A percentile compares a stretch with the other conserved stretches of the same genome.
Conservation (phyloP, 2,797 vertebrate genomes). For the Bradypodion ventrale region DNA sequence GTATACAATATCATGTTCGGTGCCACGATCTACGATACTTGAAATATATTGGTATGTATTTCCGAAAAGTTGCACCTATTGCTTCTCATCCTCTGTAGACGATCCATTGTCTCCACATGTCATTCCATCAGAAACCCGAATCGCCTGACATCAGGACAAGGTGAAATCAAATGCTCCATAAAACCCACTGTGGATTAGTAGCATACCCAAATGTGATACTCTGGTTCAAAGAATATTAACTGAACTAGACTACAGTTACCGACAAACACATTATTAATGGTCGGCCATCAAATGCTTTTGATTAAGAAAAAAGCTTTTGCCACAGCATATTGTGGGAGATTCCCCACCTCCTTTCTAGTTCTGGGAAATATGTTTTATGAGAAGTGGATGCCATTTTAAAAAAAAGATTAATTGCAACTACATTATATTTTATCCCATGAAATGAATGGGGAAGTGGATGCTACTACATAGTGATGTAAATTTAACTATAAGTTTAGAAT, state of each 20-base stretch:
- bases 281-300: slow-evolving; percentile 73
- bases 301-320: slow-evolving; percentile 68
- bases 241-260: slow-evolving; percentile 72
- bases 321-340: slow-evolving; percentile 30
- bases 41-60: slow-evolving; percentile 66
- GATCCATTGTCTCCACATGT: slow-evolving; percentile 67
- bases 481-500: slow-evolving; percentile 27
- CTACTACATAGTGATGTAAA: slow-evolving; percentile 24
- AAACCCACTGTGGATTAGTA: slow-evolving; percentile 65
- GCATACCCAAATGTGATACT: slow-evolving; percentile 70
- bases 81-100: slow-evolving; percentile 58
- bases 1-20: slow-evolving; percentile 71
- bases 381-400: slow-evolving; percentile 43
- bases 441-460: slow-evolving; percentile 29
- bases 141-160: slow-evolving; percentile 70
- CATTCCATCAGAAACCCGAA: slow-evolving; percentile 71
- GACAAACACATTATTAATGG: slow-evolving; percentile 74
- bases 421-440: slow-evolving; percentile 31
- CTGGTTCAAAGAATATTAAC: slow-evolving; percentile 70
- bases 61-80: slow-evolving; percentile 67
- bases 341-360: slow-evolving; percentile 22
- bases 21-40: slow-evolving; percentile 54
- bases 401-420: slow-evolving; percentile 50
- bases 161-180: slow-evolving; percentile 73
- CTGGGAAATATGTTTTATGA: neutral